Evolutionary conservation across 2,113 vertebrate species (phyloP).

Genomic region (Apistogramma diplotaenia): DNA sequence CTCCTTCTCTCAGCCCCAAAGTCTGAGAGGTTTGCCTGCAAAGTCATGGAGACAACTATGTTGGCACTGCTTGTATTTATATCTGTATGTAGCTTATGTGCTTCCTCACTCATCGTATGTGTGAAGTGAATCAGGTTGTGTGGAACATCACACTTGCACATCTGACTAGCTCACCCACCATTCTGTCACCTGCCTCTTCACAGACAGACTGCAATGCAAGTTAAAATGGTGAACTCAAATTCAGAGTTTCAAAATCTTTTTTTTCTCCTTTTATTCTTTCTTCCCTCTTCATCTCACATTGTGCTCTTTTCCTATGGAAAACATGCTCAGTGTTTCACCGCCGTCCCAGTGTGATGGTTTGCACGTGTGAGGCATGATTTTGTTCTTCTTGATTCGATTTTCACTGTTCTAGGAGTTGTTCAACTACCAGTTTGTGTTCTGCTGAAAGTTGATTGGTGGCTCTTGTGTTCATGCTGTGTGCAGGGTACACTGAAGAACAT

Average conservation of each 20-base stretch:
- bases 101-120: neutral
- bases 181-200: neutral
- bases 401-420: neutral
- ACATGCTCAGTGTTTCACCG: neutral
- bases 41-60: neutral
- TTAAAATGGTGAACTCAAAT: neutral
- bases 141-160: slow-evolving; percentile 31
- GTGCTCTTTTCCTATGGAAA: neutral
- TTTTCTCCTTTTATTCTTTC: neutral
- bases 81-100: neutral
- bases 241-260: neutral
- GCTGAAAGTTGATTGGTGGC: neutral
- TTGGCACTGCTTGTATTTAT: neutral
- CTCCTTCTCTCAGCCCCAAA: neutral
- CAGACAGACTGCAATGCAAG: neutral
- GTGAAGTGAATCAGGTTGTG: slow-evolving; percentile 25
- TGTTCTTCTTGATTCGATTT: neutral
- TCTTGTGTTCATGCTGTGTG: too few relatives aligned
- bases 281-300: neutral
- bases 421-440: neutral
- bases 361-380: neutral
- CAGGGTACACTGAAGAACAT: too few relatives aligned
- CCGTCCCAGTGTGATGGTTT: neutral
- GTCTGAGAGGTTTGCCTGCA: slow-evolving; percentile 16
- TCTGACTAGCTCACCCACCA: neutral